Evolutionary conservation across 2,797 vertebrate genomes (phyloP).

Genomic region (Ctenosaura bakeri): DNA sequence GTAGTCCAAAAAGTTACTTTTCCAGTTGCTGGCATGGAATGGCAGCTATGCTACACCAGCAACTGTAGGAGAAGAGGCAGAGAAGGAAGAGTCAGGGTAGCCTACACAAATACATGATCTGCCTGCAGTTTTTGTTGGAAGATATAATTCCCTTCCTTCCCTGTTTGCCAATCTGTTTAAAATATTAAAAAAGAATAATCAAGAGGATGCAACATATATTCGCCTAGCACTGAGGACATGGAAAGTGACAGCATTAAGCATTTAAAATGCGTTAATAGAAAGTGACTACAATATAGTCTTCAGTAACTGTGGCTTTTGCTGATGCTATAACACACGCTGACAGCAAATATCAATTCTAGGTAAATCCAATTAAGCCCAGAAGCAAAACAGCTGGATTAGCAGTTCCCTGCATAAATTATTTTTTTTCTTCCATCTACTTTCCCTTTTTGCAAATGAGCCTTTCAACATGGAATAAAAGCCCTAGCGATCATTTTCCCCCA

Average conservation of each 20-base stretch:
- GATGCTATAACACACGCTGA: slow-evolving; percentile 75
- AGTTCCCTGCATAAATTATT: slow-evolving; percentile 78
- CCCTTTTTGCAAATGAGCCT: slow-evolving; percentile 77
- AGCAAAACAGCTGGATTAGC: slow-evolving; percentile 81
- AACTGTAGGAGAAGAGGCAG: background rate
- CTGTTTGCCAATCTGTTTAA: slow-evolving; percentile 36
- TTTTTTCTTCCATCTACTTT: slow-evolving; percentile 77
- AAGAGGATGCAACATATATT: slow-evolving; percentile 43
- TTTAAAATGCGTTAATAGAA: slow-evolving; percentile 62
- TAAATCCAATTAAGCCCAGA: slow-evolving; percentile 79
- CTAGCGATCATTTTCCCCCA: slow-evolving; percentile 53
- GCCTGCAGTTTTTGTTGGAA: background rate
- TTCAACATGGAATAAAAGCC: slow-evolving; percentile 74
- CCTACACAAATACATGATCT: background rate
- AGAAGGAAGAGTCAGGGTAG: background rate
- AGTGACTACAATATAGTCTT: slow-evolving; percentile 68
- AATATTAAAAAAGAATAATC: slow-evolving; percentile 50
- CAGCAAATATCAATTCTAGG: slow-evolving; percentile 79
- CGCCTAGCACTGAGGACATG: slow-evolving; percentile 15
- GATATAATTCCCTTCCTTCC: slow-evolving; percentile 22
- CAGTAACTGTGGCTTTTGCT: slow-evolving; percentile 68
- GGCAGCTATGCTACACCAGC: background rate
- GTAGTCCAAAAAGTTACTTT: no score
- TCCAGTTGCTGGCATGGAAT: background rate
- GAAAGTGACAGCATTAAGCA: slow-evolving; percentile 34